Percentiles rank a stretch among this genome's conserved stretches.
phyloP scores from a whole-genome alignment of 2,113 vertebrate species.

The Nothoprocta pentlandii region DNA sequence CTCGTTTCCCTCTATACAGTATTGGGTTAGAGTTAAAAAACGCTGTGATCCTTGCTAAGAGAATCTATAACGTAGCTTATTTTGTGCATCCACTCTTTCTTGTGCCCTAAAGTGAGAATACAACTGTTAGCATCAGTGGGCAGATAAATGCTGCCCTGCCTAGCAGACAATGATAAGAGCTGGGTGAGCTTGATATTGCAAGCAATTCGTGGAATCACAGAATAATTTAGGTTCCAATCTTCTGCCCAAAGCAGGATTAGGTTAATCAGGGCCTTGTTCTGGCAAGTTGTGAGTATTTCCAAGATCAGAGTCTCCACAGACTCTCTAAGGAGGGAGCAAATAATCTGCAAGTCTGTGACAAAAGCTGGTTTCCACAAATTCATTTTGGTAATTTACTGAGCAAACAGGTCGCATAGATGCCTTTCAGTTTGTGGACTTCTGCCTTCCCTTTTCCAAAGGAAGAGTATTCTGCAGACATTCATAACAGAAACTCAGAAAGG shows the following conservation, averaged over 20 bases:
- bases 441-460: neutral
- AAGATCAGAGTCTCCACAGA: neutral
- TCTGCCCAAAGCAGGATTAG: neutral
- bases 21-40: neutral
- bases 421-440: neutral
- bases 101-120: neutral
- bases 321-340: neutral
- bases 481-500: neutral
- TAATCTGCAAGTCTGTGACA: neutral
- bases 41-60: neutral
- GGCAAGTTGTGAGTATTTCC: neutral
- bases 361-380: neutral
- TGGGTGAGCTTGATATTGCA: fast-evolving
- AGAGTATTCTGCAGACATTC: neutral
- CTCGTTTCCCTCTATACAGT: neutral
- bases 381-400: neutral
- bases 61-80: neutral
- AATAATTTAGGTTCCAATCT: neutral
- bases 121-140: constrained; percentile 33
- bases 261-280: neutral
- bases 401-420: neutral
- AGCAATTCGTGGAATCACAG: neutral
- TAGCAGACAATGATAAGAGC: neutral
- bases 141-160: neutral
- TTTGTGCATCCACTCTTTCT: constrained; percentile 23